phyloP scores from a whole-genome alignment of 2,888 invertebrate species.

The Ophion ellenae region DNA sequence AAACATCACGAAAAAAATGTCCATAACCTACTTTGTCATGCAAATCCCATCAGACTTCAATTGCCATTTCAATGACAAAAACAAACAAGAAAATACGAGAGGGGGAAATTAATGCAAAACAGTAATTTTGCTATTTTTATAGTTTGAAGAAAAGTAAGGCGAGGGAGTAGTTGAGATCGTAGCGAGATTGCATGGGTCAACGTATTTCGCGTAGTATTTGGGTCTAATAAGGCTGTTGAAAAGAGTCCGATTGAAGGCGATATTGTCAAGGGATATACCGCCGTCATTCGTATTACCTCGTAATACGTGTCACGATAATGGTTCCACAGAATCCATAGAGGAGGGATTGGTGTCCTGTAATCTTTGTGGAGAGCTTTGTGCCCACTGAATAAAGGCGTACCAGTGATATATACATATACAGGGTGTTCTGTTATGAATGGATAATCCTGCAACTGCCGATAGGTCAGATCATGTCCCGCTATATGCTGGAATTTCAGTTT shows the following conservation, averaged over 20 bases:
- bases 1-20: too few species aligned
- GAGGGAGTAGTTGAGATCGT: background rate
- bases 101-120: background rate
- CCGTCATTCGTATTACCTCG: slow-evolving; percentile 75
- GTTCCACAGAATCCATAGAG: slow-evolving; percentile 77
- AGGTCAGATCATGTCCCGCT: too few species aligned
- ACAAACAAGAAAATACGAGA: background rate
- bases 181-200: slow-evolving; percentile 2
- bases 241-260: slow-evolving; percentile 68
- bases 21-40: too few species aligned
- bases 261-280: slow-evolving; percentile 79
- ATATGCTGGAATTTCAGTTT: too few species aligned
- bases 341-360: slow-evolving; percentile 81
- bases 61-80: background rate
- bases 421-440: too few species aligned
- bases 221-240: slow-evolving; percentile 44
- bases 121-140: background rate
- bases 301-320: slow-evolving; percentile 75
- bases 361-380: slow-evolving; percentile 81
- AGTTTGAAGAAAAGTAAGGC: background rate
- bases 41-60: background rate
- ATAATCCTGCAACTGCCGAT: background rate
- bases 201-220: slow-evolving; percentile 19
- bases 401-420: background rate
- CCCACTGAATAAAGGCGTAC: slow-evolving; percentile 77